Conservation (phyloP, 2,113 vertebrate genomes). For the Phalacrocorax carbo region DNA sequence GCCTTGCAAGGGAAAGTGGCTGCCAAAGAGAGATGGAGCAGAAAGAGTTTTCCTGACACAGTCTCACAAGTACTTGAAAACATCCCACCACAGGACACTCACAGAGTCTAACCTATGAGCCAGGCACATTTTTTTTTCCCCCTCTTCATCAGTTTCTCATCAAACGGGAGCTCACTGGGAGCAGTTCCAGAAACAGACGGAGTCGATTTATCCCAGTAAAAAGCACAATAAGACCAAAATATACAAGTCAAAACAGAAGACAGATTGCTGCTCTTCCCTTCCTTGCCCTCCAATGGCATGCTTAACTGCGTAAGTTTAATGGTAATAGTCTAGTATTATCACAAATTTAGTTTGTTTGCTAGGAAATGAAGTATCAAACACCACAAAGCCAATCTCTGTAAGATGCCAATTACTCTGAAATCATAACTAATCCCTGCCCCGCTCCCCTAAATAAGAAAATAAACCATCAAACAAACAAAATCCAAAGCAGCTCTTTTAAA, state of each 20-base stretch:
- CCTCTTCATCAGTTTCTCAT: not conserved
- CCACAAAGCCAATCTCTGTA: not conserved
- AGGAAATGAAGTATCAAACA: not conserved
- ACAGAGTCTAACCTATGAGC: not conserved
- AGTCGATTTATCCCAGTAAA: not conserved
- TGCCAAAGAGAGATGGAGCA: not conserved
- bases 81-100: not conserved
- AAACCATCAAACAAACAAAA: conserved; percentile 8
- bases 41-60: not conserved
- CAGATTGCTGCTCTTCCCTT: not conserved
- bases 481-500: conserved; percentile 9
- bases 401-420: not conserved
- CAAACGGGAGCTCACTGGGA: not conserved
- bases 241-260: not conserved
- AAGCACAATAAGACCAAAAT: not conserved
- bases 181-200: not conserved
- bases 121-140: fast-evolving
- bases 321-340: not conserved
- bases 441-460: not conserved
- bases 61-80: not conserved
- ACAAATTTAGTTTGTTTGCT: not conserved
- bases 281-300: not conserved
- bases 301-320: not conserved
- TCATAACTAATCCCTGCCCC: not conserved
- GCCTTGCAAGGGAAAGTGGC: not conserved